Evolutionary conservation across 2,888 invertebrate genomes (phyloP), one percentile per base, ranked within the genome.

Genomic region (Drosophila nr. fundita): DNA sequence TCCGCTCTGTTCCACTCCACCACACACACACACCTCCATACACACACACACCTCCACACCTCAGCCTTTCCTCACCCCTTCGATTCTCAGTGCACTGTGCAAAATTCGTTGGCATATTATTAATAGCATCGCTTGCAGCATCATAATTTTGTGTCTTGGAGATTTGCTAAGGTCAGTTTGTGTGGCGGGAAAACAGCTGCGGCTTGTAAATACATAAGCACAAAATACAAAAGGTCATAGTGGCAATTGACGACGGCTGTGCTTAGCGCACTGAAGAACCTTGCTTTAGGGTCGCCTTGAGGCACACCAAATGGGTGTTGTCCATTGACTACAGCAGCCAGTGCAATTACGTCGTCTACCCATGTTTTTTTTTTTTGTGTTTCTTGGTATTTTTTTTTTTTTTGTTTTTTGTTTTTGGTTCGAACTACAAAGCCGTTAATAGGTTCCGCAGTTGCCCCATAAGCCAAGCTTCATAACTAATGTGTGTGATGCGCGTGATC

Each of bases 91-190:
- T 76, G 73, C 79, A 79, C 84, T 84, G 87, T 81, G 81, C 82
- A 65, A 82, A 82, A 80, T 57, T 65, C 48, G 67, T 42, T 66
- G 69, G 65, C 70, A 60, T 73, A 70, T 83, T 83, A 80, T 83
- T 84, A 82, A 80, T 76, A 80, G 78, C 82, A 64, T 49, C 64
- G 73, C 72, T 77, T 65, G 75, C 48, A 68, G 84, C 69, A 70
- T 54, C 68, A 63, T 70, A 45, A 60, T 69, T 70, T 80, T 58
- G 8, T 45, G 49, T 69, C 71, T 82, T 49, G 38, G 32, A 68
- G 73, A 76, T 80, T 73, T 62, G 58, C 69, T 85, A 84, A 87
- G 84, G 85, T 84, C 83, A 87, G 83, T 74, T 74, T 57, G 73
- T 69, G 50, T 71, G 81, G 69, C 57, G 65, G 77, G 71, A 83